Percentiles rank a stretch among this genome's conserved stretches.
Conservation (phyloP, 2,888 invertebrate genomes). For the Sarcophaga variegata region DNA sequence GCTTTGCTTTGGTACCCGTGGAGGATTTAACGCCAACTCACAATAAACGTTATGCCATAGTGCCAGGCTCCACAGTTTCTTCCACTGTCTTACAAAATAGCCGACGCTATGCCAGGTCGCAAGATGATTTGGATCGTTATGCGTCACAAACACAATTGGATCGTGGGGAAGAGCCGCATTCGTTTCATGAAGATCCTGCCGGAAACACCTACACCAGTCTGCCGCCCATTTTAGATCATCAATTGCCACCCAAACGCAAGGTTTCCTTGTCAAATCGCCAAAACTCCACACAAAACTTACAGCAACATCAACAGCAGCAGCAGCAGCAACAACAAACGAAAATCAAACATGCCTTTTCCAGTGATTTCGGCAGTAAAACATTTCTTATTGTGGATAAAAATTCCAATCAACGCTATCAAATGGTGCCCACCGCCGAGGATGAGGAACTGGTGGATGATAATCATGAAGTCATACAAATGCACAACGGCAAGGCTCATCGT, state of each 20-base stretch:
- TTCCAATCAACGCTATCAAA: constrained; percentile 84
- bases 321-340: constrained; percentile 67
- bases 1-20: constrained; percentile 83
- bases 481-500: constrained; percentile 82
- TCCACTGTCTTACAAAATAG: constrained; percentile 74
- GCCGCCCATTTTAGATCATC: constrained; percentile 74
- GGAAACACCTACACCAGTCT: constrained; percentile 78
- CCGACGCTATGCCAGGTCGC: constrained; percentile 80
- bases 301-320: constrained; percentile 22
- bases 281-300: constrained; percentile 54
- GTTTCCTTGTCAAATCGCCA: constrained; percentile 49
- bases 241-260: constrained; percentile 68
- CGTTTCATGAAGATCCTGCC: constrained; percentile 77
- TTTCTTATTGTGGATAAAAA: constrained; percentile 83
- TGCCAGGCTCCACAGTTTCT: constrained; percentile 76
- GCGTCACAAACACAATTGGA: constrained; percentile 71
- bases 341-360: constrained; percentile 81
- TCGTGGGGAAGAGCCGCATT: constrained; percentile 74
- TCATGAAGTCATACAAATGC: constrained; percentile 82
- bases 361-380: constrained; percentile 81
- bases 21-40: constrained; percentile 78
- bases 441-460: constrained; percentile 82
- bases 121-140: constrained; percentile 79
- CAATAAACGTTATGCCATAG: constrained; percentile 80
- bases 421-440: constrained; percentile 86